Evolutionary conservation across 2,797 vertebrate genomes (phyloP).

Genomic region (Clamator glandarius): DNA sequence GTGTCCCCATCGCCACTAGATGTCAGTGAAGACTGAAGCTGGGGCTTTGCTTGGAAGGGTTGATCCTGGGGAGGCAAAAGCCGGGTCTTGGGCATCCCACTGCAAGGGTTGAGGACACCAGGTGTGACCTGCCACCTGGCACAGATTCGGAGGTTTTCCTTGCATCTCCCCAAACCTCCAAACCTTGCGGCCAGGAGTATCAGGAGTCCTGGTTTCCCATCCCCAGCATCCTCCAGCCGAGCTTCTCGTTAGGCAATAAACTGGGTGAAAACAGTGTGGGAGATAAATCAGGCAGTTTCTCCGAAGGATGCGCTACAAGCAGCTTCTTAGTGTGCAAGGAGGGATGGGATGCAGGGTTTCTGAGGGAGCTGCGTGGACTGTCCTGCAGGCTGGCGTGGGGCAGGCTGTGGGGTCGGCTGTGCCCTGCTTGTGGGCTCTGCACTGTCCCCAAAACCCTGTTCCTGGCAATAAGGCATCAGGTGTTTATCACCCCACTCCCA

Average conservation of each 20-base stretch:
- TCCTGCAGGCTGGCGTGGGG: not conserved
- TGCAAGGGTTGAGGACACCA: not conserved
- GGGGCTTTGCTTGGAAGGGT: not conserved
- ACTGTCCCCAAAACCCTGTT: not conserved
- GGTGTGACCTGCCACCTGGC: not conserved
- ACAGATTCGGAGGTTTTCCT: too few species aligned
- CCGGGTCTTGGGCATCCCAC: not conserved
- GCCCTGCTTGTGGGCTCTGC: not conserved
- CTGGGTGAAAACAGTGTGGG: fast-evolving
- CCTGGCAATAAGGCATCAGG: not conserved
- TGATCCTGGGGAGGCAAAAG: not conserved
- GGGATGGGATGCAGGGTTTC: fast-evolving
- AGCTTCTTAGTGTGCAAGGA: not conserved
- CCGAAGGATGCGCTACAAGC: not conserved
- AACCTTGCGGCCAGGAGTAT: not conserved
- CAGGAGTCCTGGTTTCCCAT: fast-evolving
- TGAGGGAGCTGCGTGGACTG: fast-evolving
- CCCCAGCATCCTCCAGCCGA: not conserved
- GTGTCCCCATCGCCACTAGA: conserved; percentile 59
- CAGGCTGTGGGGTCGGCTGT: not conserved
- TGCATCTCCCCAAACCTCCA: not conserved
- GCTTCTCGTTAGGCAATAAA: not conserved
- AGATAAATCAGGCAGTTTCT: not conserved
- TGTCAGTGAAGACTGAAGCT: conserved; percentile 73
- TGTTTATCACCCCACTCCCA: not conserved